Evolutionary conservation across 1,140 invertebrate species (phyloP).

Genomic region (Venustaconcha ellipsiformis): DNA sequence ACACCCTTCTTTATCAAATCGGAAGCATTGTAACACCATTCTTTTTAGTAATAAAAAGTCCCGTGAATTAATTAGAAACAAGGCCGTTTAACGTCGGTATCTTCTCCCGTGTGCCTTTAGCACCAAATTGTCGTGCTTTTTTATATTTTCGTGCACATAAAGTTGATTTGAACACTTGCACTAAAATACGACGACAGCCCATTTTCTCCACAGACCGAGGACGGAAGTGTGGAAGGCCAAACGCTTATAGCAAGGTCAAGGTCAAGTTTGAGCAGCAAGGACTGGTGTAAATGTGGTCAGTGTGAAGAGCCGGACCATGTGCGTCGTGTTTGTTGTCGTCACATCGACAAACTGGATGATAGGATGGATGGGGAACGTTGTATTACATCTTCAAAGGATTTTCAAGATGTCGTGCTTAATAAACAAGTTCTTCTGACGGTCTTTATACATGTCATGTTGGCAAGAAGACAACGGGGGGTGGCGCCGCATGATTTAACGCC

Average conservation of each 20-base stretch:
- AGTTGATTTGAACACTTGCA: conserved; percentile 27
- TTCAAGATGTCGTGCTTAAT: conserved; percentile 47
- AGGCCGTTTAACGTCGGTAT: no score
- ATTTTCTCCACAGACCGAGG: conserved; percentile 48
- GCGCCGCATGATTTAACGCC: conserved; percentile 39
- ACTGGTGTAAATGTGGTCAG: conserved; percentile 46
- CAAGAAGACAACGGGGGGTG: conserved; percentile 35
- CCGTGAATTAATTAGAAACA: no score
- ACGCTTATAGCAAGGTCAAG: conserved; percentile 37
- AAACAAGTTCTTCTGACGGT: conserved; percentile 43
- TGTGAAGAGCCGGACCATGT: conserved; percentile 38
- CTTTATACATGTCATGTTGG: conserved; percentile 50
- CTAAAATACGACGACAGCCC: conserved; percentile 49
- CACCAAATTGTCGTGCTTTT: no score
- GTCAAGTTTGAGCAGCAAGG: conserved; percentile 12
- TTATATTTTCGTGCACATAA: no score
- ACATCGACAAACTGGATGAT: conserved; percentile 31
- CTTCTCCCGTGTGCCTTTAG: no score
- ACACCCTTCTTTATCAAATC: no score
- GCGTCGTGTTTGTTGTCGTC: conserved; percentile 41
- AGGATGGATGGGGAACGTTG: conserved; percentile 26
- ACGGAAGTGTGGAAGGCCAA: conserved; percentile 39
- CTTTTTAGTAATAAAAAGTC: no score
- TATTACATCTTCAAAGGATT: conserved; percentile 44
- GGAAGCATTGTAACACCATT: no score